Base-by-base conservation (phyloP, 2,113 vertebrate genomes). In the Stomatorhinus ivindoensis region DNA sequence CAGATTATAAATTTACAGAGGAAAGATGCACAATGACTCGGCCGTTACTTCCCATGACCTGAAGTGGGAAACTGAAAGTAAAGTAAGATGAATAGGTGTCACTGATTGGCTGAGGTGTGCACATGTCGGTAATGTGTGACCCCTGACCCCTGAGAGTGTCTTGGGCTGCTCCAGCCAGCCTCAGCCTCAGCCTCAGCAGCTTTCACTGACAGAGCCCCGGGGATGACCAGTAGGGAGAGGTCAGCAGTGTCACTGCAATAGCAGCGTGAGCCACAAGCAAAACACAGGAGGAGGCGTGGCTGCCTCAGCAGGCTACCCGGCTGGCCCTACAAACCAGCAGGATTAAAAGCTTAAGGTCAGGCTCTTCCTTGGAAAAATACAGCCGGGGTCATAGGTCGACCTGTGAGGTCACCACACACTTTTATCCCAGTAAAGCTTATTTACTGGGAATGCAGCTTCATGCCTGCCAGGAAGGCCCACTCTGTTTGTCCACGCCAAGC, bases 251-350 rank as follows among this genome's bases (percentile, higher is more conserved):
- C 95, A 92, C 87, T 6, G 92, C 17, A 95, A 94, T 96, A 95
- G 96, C 95, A 96, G 95, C 92, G 53, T 93, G 95, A 94, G 95
- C 94, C 95, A 86, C 91, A 95, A 96, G 95, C 93, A 94, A 95
- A 96, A 96, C 94, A 95, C 90, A 91, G 90, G 87, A 91, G 93
- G 87, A 51, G 91, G 88, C 89, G 89, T 88, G 88, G 88, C 92
- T 24, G 87, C 76, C 90, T 89, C 91, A 91, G 91, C 89, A 87
- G 91, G 86, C 89, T 84, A 90, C 86, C 91, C 89, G 69, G 89
- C 89, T 92, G 69, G 80, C 13, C 87, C 24, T 73, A 44, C 88
- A 69, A 90, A 91, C 90, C 61, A 88, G 90, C 88, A 90, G 95
- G 94, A 95, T 93, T 92, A 92, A 94, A 94, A 88, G 91, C 88